Evolutionary conservation across 2,888 invertebrate genomes (phyloP).

Genomic region (Drosophila flavopinicola): DNA sequence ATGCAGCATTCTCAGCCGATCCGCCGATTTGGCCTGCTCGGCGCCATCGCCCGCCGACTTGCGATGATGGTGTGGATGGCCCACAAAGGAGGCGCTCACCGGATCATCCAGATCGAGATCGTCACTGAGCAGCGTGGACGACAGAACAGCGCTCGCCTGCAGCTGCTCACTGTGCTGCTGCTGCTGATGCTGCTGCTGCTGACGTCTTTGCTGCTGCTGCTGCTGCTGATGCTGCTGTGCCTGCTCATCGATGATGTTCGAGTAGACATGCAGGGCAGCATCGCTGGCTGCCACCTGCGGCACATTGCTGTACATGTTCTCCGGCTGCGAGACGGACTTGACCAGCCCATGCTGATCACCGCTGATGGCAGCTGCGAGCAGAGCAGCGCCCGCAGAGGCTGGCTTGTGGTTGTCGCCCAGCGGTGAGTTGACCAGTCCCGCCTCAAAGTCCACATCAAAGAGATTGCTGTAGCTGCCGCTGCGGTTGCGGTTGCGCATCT

Average conservation of each 20-base stretch:
- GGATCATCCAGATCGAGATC: slow-evolving; percentile 85
- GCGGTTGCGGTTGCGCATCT: slow-evolving; percentile 79
- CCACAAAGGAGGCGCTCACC: slow-evolving; percentile 82
- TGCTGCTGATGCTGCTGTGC: slow-evolving; percentile 58
- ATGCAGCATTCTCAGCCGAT: slow-evolving; percentile 90
- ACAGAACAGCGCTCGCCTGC: slow-evolving; percentile 61
- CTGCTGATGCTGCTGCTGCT: slow-evolving; percentile 62
- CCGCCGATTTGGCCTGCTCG: slow-evolving; percentile 85
- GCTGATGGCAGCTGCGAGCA: slow-evolving; percentile 73
- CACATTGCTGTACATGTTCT: slow-evolving; percentile 84
- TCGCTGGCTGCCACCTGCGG: slow-evolving; percentile 73
- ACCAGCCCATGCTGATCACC: slow-evolving; percentile 55
- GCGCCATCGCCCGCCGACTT: slow-evolving; percentile 60
- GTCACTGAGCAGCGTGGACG: slow-evolving; percentile 83
- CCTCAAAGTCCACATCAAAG: slow-evolving; percentile 82
- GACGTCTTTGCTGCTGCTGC: too few relatives aligned
- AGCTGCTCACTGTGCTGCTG: slow-evolving; percentile 37
- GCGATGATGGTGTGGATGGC: slow-evolving; percentile 37
- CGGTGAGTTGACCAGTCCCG: slow-evolving; percentile 48
- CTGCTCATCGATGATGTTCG: slow-evolving; percentile 83
- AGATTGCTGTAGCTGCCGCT: slow-evolving; percentile 84
- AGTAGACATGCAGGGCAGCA: slow-evolving; percentile 83
- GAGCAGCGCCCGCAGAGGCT: slow-evolving; percentile 65
- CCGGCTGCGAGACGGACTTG: slow-evolving; percentile 81
- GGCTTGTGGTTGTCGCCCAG: slow-evolving; percentile 38